Percentiles rank a stretch among this genome's conserved stretches.
These are phyloP conservation scores for Rhopalosiphum maidis DNA, from an alignment of 1,140 invertebrate species.

Conservation along the genomic window DNA sequence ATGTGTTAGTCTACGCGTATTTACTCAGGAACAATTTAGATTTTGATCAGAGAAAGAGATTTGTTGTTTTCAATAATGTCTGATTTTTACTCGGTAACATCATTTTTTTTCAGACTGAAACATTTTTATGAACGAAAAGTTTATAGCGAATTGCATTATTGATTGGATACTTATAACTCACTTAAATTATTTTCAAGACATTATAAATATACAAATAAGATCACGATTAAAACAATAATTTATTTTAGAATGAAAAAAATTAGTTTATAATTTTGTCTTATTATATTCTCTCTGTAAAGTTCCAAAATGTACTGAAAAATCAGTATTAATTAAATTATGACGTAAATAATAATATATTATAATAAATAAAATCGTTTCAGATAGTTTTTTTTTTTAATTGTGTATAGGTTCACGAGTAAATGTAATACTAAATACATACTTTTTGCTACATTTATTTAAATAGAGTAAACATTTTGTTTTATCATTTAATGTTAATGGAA, in stretches of 20 bases:
- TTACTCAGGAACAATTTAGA: neutral
- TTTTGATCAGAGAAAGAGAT: too few relatives aligned
- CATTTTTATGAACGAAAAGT: neutral
- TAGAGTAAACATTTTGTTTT: too few relatives aligned
- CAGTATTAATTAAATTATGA: too few relatives aligned
- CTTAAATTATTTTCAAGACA: neutral
- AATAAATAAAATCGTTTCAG: too few relatives aligned
- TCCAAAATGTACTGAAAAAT: too few relatives aligned
- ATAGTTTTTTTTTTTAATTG: too few relatives aligned
- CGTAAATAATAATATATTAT: too few relatives aligned
- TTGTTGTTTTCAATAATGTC: neutral
- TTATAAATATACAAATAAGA: neutral
- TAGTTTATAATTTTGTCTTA: too few relatives aligned
- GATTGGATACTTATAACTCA: neutral
- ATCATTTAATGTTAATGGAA: too few relatives aligned
- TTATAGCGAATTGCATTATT: neutral
- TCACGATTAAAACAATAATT: neutral
- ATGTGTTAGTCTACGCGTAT: neutral
- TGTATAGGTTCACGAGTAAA: too few relatives aligned
- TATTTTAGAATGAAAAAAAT: neutral
- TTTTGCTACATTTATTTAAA: too few relatives aligned
- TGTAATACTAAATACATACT: too few relatives aligned
- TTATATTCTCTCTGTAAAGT: neutral
- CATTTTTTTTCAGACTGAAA: neutral
- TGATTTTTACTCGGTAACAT: neutral